These are phyloP conservation scores for Triplophysa tibetana DNA, from an alignment of 2,113 vertebrate species.

Conservation along the genomic window DNA sequence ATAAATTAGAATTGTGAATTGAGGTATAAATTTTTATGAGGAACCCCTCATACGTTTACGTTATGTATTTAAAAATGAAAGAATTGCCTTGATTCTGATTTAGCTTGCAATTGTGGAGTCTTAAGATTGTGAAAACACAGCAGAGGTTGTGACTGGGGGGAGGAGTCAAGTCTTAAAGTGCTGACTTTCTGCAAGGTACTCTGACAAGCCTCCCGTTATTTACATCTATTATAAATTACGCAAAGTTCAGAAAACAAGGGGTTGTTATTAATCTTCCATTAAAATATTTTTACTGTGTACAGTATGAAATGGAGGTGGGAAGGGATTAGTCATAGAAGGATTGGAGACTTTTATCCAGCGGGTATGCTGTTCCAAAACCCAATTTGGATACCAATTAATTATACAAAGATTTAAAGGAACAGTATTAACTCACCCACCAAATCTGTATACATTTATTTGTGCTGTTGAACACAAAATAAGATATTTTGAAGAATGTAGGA, in stretches of 20 bases:
- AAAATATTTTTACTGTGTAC: neutral
- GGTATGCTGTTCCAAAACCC: neutral
- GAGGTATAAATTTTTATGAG: slow-evolving; percentile 98
- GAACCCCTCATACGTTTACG: slow-evolving; percentile 91
- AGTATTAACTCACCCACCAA: no score
- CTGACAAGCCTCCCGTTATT: slow-evolving; percentile 21
- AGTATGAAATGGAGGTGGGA: neutral
- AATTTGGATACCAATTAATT: neutral
- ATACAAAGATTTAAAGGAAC: no score
- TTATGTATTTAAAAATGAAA: slow-evolving; percentile 96
- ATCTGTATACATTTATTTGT: no score
- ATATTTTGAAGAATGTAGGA: no score
- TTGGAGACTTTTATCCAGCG: neutral
- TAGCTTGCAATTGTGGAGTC: slow-evolving; percentile 53
- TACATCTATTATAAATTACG: slow-evolving; percentile 23
- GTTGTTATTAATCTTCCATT: slow-evolving; percentile 10
- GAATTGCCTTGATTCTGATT: slow-evolving; percentile 80
- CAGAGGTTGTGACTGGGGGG: slow-evolving; percentile 51
- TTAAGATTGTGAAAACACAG: slow-evolving; percentile 80
- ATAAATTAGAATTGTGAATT: slow-evolving; percentile 94
- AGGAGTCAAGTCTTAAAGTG: slow-evolving; percentile 50
- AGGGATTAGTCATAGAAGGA: neutral
- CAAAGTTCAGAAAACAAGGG: slow-evolving; percentile 15
- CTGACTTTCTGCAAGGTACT: slow-evolving; percentile 39
- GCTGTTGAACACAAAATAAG: no score